Conservation (phyloP, 2,888 invertebrate genomes). For the Auanema sp. region DNA sequence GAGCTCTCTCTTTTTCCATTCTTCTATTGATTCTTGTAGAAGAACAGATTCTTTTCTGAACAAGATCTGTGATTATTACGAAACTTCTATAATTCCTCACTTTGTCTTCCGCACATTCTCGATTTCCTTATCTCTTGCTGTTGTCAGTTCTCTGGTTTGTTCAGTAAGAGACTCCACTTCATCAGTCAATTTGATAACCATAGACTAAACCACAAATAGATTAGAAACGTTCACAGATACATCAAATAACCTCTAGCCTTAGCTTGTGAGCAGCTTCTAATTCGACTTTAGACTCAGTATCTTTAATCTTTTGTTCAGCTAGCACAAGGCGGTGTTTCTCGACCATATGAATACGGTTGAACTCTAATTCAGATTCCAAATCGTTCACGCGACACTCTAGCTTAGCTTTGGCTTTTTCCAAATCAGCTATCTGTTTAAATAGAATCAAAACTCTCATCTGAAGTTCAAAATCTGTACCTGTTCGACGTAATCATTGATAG, state of each 20-base stretch:
- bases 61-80: neutral
- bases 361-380: slow-evolving; percentile 30
- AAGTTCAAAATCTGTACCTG: slow-evolving; percentile 20
- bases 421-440: slow-evolving; percentile 37
- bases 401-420: slow-evolving; percentile 33
- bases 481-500: slow-evolving; percentile 43
- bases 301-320: slow-evolving; percentile 28
- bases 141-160: slow-evolving; percentile 26
- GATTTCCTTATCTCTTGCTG: slow-evolving; percentile 26
- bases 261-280: slow-evolving; percentile 77
- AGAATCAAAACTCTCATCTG: neutral
- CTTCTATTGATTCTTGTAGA: slow-evolving; percentile 20
- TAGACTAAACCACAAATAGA: slow-evolving; percentile 26
- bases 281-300: slow-evolving; percentile 31
- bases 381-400: slow-evolving; percentile 39
- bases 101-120: slow-evolving; percentile 25
- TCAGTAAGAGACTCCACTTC: slow-evolving; percentile 42
- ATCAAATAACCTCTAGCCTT: slow-evolving; percentile 73
- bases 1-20: slow-evolving; percentile 23
- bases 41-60: slow-evolving; percentile 20
- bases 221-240: neutral
- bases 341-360: slow-evolving; percentile 27
- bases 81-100: slow-evolving; percentile 10
- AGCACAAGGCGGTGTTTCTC: slow-evolving; percentile 71
- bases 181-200: slow-evolving; percentile 32